Evolutionary conservation across 2,797 vertebrate species (phyloP), one percentile per base, ranked within the genome.

Genomic region (Schizothorax lantsangensis): DNA sequence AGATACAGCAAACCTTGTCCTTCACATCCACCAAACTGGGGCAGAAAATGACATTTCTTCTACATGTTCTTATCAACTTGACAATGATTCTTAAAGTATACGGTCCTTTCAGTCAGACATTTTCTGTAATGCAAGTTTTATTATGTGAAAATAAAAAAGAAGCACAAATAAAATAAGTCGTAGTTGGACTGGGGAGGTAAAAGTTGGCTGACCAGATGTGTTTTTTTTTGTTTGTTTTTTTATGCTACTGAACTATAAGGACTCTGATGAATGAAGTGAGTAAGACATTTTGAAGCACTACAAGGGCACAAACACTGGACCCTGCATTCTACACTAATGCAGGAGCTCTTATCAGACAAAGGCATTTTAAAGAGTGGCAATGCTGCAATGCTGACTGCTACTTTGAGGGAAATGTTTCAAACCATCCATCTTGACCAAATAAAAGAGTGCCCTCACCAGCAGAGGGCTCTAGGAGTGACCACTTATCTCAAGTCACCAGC

Each of bases 401-500:
- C 93, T 95, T 95, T 94, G 94, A 94, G 94, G 84, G 92, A 95
- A 95, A 94, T 93, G 94, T 95, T 95, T 95, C 92, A 93, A 93
- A 88, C 92, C 93, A 95, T 96, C 94, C 94, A 95, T 96, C 95
- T 94, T 89, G 91, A 91, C 90, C 87, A 92, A 94, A 95, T 95
- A 96, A 95, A 95, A 94, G 94, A 95, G 94, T 94, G 93, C 94
- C 94, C 94, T 95, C 94, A 94, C 92, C 88, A 95, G 94, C 94
- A 92, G 93, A 91, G 85, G 92, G 94, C 94, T 95, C 90, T 89
- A 96, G 95, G 94, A 95, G 92, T 94, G 94, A 94, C 93, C 94
- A 95, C 94, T 95, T 95, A 95, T 95, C 95, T 94, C 94, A 92
- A 94, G 92, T 91, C 93, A 94, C 93, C 94, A 95, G 93, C 93